Evolutionary conservation across 2,797 vertebrate species (phyloP).

Genomic region (Aselliscus stoliczkanus): DNA sequence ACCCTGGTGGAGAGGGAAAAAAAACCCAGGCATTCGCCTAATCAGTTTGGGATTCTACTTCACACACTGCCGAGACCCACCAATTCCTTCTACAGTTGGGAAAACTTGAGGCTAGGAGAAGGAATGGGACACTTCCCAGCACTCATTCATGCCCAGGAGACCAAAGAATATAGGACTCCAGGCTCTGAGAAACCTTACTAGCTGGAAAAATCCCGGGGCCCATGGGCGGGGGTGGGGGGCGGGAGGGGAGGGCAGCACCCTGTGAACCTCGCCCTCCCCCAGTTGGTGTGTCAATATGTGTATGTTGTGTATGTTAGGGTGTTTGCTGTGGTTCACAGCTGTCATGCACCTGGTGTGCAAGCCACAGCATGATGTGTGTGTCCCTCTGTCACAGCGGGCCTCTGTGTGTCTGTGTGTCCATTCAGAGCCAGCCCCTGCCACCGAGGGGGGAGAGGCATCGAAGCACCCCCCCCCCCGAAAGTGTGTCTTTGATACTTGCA

Average conservation of each 20-base stretch:
- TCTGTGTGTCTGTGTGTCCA: slow-evolving; percentile 27
- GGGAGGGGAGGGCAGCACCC: background rate
- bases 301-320: background rate
- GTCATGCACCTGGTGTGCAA: background rate
- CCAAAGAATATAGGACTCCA: background rate
- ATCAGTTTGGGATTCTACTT: background rate
- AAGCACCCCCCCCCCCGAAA: slow-evolving; percentile 53
- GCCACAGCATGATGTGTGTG: background rate
- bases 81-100: background rate
- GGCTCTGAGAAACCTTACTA: background rate
- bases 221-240: background rate
- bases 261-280: background rate
- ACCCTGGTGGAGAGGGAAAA: background rate
- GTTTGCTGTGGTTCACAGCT: background rate
- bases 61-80: background rate
- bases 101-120: slow-evolving; percentile 24
- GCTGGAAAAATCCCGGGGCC: background rate
- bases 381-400: background rate
- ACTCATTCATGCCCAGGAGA: background rate
- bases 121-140: background rate
- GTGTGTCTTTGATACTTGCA: slow-evolving; percentile 76
- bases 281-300: background rate
- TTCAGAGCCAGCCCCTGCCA: slow-evolving; percentile 44
- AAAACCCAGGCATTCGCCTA: background rate
- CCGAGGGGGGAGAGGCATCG: background rate